phyloP scores from a whole-genome alignment of 1,140 invertebrate genomes.

The Amphibalanus amphitrite region DNA sequence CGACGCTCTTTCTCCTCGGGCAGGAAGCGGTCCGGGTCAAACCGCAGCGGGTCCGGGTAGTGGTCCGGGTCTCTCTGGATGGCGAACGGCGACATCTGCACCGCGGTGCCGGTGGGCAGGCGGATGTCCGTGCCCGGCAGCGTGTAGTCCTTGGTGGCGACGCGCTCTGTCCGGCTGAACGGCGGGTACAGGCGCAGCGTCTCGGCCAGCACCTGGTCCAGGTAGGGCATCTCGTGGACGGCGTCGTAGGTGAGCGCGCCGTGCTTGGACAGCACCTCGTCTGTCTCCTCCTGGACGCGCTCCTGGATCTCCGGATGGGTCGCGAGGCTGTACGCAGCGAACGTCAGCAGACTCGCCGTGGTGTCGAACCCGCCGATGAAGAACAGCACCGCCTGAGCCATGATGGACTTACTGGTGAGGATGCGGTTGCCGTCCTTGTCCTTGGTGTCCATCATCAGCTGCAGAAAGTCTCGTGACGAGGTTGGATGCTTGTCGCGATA shows the following conservation, averaged over 20 bases:
- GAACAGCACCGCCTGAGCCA: neutral
- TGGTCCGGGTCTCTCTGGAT: slow-evolving; percentile 45
- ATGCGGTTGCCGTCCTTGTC: neutral
- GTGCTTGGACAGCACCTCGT: neutral
- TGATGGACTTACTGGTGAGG: neutral
- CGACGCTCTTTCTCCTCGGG: slow-evolving; percentile 32
- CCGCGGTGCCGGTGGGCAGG: slow-evolving; percentile 13
- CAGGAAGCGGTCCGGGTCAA: neutral
- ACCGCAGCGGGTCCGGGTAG: slow-evolving; percentile 40
- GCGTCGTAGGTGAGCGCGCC: neutral
- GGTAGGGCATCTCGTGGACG: neutral
- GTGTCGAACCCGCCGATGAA: neutral
- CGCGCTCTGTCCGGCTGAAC: slow-evolving; percentile 34
- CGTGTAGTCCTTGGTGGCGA: slow-evolving; percentile 35
- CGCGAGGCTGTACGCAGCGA: neutral
- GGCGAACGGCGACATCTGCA: slow-evolving; percentile 16
- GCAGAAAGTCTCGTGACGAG: too few species aligned
- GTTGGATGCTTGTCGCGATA: too few species aligned
- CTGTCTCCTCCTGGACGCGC: too few species aligned
- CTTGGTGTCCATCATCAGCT: neutral
- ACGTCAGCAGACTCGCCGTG: neutral
- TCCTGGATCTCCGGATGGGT: too few species aligned
- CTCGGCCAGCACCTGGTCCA: slow-evolving; percentile 24
- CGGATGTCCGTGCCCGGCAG: slow-evolving; percentile 26
- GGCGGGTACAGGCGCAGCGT: slow-evolving; percentile 44